Evolutionary conservation across 2,113 vertebrate genomes (phyloP).

Genomic region (Triplophysa dalaica): DNA sequence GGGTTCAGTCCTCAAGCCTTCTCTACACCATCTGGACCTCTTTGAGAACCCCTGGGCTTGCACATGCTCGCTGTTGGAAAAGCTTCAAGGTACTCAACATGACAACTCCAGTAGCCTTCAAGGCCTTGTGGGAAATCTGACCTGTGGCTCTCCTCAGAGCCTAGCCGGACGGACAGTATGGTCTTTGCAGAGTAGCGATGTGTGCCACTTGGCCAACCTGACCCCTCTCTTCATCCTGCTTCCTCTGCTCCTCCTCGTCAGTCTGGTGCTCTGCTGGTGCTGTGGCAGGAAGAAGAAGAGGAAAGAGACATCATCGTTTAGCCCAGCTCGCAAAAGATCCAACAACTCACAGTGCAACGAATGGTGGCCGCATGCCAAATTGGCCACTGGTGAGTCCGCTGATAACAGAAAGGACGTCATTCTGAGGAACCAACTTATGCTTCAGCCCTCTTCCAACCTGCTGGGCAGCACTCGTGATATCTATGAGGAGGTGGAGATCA

Average conservation of each 20-base stretch:
- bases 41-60: conserved; percentile 82
- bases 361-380: conserved; percentile 63
- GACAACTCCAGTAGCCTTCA: conserved; percentile 57
- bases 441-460: conserved; percentile 68
- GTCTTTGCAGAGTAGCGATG: conserved; percentile 63
- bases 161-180: conserved; percentile 60
- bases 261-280: conserved; percentile 78
- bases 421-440: conserved; percentile 73
- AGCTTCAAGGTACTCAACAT: conserved; percentile 50
- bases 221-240: conserved; percentile 82
- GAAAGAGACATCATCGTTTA: conserved; percentile 64
- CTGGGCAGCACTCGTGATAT: conserved; percentile 78
- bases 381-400: background rate
- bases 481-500: conserved; percentile 85
- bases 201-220: conserved; percentile 73
- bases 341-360: conserved; percentile 55
- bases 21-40: conserved; percentile 73
- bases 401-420: conserved; percentile 61
- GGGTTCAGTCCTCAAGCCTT: conserved; percentile 66
- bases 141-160: conserved; percentile 71
- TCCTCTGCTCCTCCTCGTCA: conserved; percentile 72
- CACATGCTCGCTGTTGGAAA: conserved; percentile 74
- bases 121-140: conserved; percentile 64
- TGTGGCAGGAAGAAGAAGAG: conserved; percentile 75
- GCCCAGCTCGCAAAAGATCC: conserved; percentile 62